These are phyloP conservation scores for Drosophila ochracea DNA, from an alignment of 2,888 invertebrate species.

Conservation along the genomic window DNA sequence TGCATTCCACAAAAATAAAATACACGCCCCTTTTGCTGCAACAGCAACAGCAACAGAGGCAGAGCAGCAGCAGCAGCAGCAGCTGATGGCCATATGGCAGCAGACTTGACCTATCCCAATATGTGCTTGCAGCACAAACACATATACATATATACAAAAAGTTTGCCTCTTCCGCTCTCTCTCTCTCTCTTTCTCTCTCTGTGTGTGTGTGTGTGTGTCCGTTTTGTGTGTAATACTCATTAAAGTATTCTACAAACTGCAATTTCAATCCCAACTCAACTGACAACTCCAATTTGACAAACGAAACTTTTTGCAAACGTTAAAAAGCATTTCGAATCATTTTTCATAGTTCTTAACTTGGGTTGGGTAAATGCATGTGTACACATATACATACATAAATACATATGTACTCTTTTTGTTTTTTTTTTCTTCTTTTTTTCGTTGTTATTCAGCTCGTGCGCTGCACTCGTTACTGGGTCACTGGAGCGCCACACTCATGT, in stretches of 20 bases:
- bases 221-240: constrained; percentile 39
- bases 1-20: constrained; percentile 5
- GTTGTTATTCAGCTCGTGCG: constrained; percentile 70
- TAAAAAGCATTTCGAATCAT: constrained; percentile 60
- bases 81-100: constrained; percentile 72
- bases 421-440: constrained; percentile 22
- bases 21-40: constrained; percentile 46
- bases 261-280: constrained; percentile 41
- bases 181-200: constrained; percentile 5
- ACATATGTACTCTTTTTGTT: constrained; percentile 30
- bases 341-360: constrained; percentile 55
- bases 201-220: constrained; percentile 12
- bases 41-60: constrained; percentile 19
- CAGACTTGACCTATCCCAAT: constrained; percentile 78
- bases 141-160: constrained; percentile 18
- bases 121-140: constrained; percentile 43
- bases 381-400: neutral
- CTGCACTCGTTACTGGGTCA: constrained; percentile 83
- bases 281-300: constrained; percentile 54
- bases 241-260: constrained; percentile 45
- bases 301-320: constrained; percentile 49
- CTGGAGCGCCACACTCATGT: constrained; percentile 84
- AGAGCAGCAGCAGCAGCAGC: constrained; percentile 29
- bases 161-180: constrained; percentile 17
- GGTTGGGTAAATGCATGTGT: constrained; percentile 16